Evolutionary conservation across 1,140 invertebrate genomes (phyloP), one percentile per base, ranked within the genome.

Genomic region (Adoxophyes honmai): DNA sequence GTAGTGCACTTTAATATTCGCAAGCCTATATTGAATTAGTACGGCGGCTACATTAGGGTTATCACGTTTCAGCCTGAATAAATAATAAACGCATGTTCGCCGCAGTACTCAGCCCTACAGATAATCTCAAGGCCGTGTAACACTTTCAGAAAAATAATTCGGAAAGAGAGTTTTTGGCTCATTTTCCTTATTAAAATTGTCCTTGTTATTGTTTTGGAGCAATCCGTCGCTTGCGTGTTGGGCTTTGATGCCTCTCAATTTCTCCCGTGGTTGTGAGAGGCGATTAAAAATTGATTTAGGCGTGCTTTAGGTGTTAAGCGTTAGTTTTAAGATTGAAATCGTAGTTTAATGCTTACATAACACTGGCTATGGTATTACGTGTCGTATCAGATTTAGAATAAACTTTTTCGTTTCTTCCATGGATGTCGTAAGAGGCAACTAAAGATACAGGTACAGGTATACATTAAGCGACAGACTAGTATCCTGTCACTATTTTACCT

Each of bases 21-120:
- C 14, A 38, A 38, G 11, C 10, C 37, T 28, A 6, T 15, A 38
- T 38, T 38, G 14, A 38, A 38, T 38, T 42, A 16, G 38, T 16
- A 18, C 38, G 14, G n/a, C 3, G 34, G 34, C 2, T 44, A 21
- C 18, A 44, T 44, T 21, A 44, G 39, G 39, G 16, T 36, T 44
- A 44, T 44, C 39, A n/a, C 15, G 39, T 44, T 44, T 44, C 16
- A 21, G 18, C 4, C 8, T 44, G 39, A 44, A 44, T 44, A 44
- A 44, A 44, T 44, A 44, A 44, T 44, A 44, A 8, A 44, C 15
- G 9, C 16, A 28, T 44, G 4, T 44, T 21, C 10, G 39, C 36
- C 18, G 39, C 16, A 21, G 5, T 44, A 44, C 9, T 4, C 18
- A 21, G 10, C 10, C 9, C 21, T 44, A 7, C 4, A 39, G 15